Percentiles rank a stretch among this genome's conserved stretches.
Evolutionary conservation across 2,888 invertebrate species (phyloP).

Genomic region (Oxyscelio sp.): DNA sequence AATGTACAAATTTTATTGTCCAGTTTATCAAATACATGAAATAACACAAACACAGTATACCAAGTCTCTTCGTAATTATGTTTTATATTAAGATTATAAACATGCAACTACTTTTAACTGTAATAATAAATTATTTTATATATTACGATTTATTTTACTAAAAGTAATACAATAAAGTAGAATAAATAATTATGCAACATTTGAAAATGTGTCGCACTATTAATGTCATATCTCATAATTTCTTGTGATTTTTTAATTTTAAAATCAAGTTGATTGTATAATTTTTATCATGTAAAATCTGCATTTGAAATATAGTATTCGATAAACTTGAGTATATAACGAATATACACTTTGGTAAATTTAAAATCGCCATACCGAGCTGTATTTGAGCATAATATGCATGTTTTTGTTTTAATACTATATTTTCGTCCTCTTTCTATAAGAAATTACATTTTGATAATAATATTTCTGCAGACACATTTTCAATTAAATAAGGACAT

Average conservation of each 20-base stretch:
- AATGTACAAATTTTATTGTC: conserved; percentile 3
- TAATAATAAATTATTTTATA: too few relatives aligned
- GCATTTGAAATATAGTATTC: conserved; percentile 13
- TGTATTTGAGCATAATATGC: conserved; percentile 51
- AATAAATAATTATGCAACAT: too few relatives aligned
- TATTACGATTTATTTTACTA: background rate
- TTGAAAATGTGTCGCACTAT: too few relatives aligned
- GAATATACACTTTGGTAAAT: conserved; percentile 65
- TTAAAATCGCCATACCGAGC: conserved; percentile 48
- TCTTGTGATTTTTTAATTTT: background rate
- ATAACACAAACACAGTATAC: conserved; percentile 25
- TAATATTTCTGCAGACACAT: background rate
- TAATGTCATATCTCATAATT: too few relatives aligned
- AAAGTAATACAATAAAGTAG: background rate
- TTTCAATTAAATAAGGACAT: conserved; percentile 6
- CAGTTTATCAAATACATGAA: conserved; percentile 49
- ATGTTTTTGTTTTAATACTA: conserved; percentile 30
- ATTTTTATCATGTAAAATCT: too few relatives aligned
- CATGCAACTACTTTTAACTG: too few relatives aligned
- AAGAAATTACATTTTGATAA: conserved; percentile 6
- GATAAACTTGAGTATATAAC: conserved; percentile 51
- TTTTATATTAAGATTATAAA: too few relatives aligned
- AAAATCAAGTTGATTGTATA: too few relatives aligned
- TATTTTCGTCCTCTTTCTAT: background rate
- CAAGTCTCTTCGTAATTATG: too few relatives aligned